phyloP scores from a whole-genome alignment of 2,113 vertebrate genomes.

The Centropus bengalensis region DNA sequence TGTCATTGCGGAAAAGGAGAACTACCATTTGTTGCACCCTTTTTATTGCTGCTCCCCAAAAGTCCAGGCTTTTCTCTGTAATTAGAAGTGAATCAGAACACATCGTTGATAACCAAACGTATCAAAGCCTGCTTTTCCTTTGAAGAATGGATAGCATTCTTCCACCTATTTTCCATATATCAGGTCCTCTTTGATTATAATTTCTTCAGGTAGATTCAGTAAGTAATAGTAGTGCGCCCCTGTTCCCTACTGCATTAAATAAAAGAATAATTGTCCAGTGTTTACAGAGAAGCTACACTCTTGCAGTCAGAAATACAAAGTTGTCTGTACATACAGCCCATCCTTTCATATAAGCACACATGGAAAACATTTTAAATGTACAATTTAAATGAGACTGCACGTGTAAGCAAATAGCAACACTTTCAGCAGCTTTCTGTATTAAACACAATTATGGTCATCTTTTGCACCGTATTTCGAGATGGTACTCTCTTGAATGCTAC shows the following conservation, averaged over 20 bases:
- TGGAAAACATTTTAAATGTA: neutral
- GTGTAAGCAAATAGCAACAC: neutral
- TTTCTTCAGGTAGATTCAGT: neutral
- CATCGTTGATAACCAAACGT: neutral
- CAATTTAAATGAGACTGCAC: neutral
- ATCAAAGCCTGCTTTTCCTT: neutral
- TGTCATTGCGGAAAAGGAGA: neutral
- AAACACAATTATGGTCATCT: neutral
- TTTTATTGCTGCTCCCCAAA: neutral
- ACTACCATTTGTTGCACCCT: neutral
- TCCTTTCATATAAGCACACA: neutral
- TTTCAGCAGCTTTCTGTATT: neutral
- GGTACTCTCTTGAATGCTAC: neutral
- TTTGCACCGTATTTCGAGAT: neutral
- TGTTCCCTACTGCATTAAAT: neutral
- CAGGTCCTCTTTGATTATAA: neutral
- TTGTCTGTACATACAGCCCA: neutral
- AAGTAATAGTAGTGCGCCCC: neutral
- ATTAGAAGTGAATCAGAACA: neutral
- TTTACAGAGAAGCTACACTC: neutral
- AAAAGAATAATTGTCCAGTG: neutral
- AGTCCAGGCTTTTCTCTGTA: neutral
- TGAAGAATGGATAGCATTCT: neutral
- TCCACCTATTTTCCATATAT: neutral
- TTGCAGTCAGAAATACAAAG: neutral